phyloP scores from a whole-genome alignment of 2,797 vertebrate species.

The Tinamus major region DNA sequence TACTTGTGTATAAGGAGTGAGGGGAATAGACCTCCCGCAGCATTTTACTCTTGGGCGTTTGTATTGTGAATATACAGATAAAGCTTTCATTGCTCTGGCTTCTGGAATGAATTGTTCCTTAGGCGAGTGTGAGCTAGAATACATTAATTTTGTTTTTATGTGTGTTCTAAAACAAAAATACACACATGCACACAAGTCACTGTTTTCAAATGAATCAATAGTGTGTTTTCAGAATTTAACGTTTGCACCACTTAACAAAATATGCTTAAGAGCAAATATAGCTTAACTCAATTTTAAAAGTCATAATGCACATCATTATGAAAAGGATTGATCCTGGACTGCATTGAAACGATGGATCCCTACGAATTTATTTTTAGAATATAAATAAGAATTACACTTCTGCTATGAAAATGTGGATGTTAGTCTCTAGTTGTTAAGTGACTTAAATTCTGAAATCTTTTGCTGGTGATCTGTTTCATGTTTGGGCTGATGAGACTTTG shows the following conservation, averaged over 20 bases:
- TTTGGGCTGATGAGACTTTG: not conserved
- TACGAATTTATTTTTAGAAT: not conserved
- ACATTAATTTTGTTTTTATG: not conserved
- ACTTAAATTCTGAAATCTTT: not conserved
- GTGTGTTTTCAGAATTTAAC: not conserved
- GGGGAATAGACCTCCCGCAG: not conserved
- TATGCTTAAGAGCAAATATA: not conserved
- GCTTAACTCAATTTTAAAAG: not conserved
- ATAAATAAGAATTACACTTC: not conserved
- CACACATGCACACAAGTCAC: not conserved
- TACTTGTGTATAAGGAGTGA: not conserved
- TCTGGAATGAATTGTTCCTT: not conserved
- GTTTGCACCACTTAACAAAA: not conserved
- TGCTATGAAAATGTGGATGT: not conserved
- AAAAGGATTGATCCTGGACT: not conserved
- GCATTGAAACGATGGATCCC: not conserved
- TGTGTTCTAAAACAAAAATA: not conserved
- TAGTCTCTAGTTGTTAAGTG: not conserved
- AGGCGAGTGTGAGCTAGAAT: conserved; percentile 35
- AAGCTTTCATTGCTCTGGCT: not conserved
- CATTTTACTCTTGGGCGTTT: not conserved
- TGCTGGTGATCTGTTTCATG: not conserved
- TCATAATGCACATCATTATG: not conserved
- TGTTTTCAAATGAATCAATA: not conserved
- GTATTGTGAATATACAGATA: not conserved